Evolutionary conservation across 2,797 vertebrate species (phyloP).

Genomic region (Eleutherodactylus coqui): DNA sequence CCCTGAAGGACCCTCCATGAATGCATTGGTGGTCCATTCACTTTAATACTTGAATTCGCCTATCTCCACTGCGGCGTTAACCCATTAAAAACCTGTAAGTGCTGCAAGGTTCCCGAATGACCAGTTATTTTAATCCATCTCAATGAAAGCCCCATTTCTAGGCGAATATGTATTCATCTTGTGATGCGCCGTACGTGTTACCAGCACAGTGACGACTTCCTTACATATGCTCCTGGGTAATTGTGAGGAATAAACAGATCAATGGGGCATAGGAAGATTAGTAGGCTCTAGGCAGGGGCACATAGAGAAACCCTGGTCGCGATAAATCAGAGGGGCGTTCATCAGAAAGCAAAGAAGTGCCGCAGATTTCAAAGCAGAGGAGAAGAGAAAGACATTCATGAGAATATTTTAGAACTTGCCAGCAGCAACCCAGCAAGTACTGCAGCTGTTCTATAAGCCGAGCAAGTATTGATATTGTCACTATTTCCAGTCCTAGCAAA

Average conservation of each 20-base stretch:
- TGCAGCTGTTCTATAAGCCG: background rate
- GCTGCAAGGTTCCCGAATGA: too few species aligned
- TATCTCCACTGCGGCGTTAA: background rate
- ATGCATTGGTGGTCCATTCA: too few species aligned
- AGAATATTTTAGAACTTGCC: slow-evolving; percentile 3
- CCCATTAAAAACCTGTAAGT: background rate
- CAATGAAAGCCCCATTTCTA: slow-evolving; percentile 7
- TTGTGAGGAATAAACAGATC: slow-evolving; percentile 37
- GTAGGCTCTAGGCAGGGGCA: slow-evolving; percentile 65
- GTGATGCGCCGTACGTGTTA: background rate
- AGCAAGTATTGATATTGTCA: background rate
- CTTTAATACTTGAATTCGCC: too few species aligned
- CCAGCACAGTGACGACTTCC: background rate
- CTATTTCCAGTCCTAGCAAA: background rate
- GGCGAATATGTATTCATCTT: background rate
- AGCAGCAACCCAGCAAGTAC: slow-evolving; percentile 10
- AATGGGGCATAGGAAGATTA: slow-evolving; percentile 62
- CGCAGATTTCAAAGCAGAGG: slow-evolving; percentile 67
- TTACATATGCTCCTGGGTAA: slow-evolving; percentile 1
- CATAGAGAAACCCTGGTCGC: slow-evolving; percentile 57
- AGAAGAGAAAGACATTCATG: slow-evolving; percentile 11
- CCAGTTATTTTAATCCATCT: background rate
- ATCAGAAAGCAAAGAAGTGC: background rate
- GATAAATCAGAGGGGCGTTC: slow-evolving; percentile 24
- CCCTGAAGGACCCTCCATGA: too few species aligned